phyloP scores from a whole-genome alignment of 30 jellyfish, hydroid and myxozoan species.

The Pelagia noctiluca region DNA sequence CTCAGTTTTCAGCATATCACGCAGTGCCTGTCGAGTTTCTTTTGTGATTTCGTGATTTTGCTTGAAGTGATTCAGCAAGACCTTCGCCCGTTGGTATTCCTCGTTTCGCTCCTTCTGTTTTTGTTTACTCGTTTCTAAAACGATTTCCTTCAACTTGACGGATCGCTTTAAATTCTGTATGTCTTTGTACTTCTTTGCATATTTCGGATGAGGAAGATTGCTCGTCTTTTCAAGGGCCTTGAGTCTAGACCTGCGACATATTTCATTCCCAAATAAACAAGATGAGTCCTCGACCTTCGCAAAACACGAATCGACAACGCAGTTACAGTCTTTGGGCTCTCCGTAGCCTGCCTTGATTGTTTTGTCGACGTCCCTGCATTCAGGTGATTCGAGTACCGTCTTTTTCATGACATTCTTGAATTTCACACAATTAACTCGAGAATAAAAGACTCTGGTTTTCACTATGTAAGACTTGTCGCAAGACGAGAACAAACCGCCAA shows the following conservation, averaged over 20 bases:
- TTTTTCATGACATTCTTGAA: neutral
- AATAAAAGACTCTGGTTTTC: neutral
- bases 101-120: neutral
- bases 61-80: neutral
- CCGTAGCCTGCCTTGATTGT: constrained; percentile 37
- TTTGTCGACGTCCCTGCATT: constrained; percentile 23
- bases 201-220: constrained; percentile 22
- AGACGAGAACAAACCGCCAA: constrained; percentile 44
- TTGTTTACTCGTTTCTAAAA: constrained; percentile 2
- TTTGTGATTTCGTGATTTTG: constrained; percentile 49
- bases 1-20: neutral
- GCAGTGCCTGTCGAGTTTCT: neutral
- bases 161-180: neutral
- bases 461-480: constrained; percentile 49
- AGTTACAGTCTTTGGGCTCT: constrained; percentile 45
- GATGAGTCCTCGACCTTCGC: constrained; percentile 35
- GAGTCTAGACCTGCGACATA: constrained; percentile 25
- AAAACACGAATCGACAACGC: constrained; percentile 27
- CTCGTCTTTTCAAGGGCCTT: neutral
- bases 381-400: constrained; percentile 12
- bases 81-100: constrained; percentile 6
- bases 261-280: constrained; percentile 24
- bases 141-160: neutral
- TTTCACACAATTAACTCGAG: constrained; percentile 38
- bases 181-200: neutral